Evolutionary conservation across 2,113 vertebrate species (phyloP).

Genomic region (Picathartes gymnocephalus): DNA sequence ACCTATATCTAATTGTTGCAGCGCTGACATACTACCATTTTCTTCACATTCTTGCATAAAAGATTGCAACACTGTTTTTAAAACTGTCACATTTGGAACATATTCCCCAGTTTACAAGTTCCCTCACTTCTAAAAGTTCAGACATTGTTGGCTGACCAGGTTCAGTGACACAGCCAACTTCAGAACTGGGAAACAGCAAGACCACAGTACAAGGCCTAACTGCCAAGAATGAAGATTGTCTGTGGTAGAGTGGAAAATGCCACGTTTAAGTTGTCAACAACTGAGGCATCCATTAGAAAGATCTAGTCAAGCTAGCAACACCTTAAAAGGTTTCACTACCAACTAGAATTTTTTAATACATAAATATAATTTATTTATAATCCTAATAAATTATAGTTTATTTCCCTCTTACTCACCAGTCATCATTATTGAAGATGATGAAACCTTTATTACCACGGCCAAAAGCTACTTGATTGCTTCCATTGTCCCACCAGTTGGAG

Average conservation of each 20-base stretch:
- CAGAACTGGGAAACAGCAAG: neutral
- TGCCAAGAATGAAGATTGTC: neutral
- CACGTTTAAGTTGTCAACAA: neutral
- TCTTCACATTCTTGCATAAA: fast-evolving
- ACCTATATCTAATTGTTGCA: neutral
- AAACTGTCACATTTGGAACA: neutral
- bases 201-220: neutral
- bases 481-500: conserved; percentile 92
- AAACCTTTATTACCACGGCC: conserved; percentile 78
- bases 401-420: neutral
- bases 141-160: neutral
- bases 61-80: neutral
- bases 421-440: neutral
- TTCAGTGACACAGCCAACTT: neutral
- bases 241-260: neutral
- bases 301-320: neutral
- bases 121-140: neutral
- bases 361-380: too few species aligned
- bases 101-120: fast-evolving
- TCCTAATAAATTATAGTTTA: neutral
- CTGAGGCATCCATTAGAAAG: neutral
- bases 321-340: neutral
- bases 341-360: neutral
- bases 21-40: fast-evolving
- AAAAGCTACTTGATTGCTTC: conserved; percentile 89